phyloP scores from a whole-genome alignment of 2,888 invertebrate species.

The Acrocyrtus sp. region DNA sequence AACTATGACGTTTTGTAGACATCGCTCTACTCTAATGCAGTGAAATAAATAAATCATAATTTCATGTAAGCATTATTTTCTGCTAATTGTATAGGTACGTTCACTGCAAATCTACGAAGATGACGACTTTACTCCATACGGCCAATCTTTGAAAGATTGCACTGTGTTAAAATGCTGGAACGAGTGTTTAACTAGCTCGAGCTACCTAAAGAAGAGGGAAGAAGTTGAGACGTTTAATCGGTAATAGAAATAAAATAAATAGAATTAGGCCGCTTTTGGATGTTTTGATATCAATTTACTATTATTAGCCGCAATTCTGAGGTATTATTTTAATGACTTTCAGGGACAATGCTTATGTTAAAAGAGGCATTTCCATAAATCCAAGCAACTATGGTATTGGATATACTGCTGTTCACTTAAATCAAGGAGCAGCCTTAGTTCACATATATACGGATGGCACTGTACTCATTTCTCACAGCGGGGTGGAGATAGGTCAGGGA shows the following conservation, averaged over 20 bases:
- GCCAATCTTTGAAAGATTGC: conserved; percentile 78
- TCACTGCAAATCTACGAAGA: conserved; percentile 82
- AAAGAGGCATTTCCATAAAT: conserved; percentile 66
- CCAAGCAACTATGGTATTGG: conserved; percentile 65
- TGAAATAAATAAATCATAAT: neutral
- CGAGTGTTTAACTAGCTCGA: conserved; percentile 78
- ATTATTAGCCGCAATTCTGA: neutral
- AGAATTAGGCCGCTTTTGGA: neutral
- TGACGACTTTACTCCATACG: conserved; percentile 81
- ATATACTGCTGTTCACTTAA: conserved; percentile 62
- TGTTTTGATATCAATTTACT: neutral
- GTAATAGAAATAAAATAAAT: conserved; percentile 31
- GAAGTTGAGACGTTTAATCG: conserved; percentile 77
- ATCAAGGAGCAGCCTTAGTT: conserved; percentile 68
- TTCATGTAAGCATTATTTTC: neutral
- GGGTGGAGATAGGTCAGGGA: conserved; percentile 71
- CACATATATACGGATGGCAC: conserved; percentile 69
- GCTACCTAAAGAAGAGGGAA: conserved; percentile 73
- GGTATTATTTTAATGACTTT: conserved; percentile 42
- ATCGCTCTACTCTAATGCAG: neutral
- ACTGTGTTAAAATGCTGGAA: conserved; percentile 81
- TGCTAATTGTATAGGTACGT: conserved; percentile 68
- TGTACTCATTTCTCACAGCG: conserved; percentile 68
- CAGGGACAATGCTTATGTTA: conserved; percentile 65
- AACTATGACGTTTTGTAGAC: too few relatives aligned